Percentiles rank a stretch among this genome's conserved stretches.
Conservation (phyloP, 2,888 invertebrate species). For the Mimas tiliae region DNA sequence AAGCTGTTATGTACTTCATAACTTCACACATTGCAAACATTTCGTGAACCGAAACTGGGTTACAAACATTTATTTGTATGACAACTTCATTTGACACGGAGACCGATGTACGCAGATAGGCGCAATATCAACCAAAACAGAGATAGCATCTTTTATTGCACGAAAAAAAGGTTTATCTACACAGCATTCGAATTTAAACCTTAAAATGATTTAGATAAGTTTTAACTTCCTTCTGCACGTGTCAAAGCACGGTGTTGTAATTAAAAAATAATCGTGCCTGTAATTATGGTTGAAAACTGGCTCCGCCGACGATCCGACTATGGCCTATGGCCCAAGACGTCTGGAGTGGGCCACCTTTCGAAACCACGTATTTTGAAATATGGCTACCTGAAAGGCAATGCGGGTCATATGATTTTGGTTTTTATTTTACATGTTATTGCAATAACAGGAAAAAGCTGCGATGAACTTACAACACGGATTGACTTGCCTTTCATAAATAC, state of each 20-base stretch:
- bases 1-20: neutral
- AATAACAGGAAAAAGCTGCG: too few species aligned
- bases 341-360: conserved; percentile 9
- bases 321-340: conserved; percentile 16
- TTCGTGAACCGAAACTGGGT: neutral
- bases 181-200: neutral
- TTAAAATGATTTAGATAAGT: neutral
- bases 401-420: conserved; percentile 5
- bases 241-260: neutral
- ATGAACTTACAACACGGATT: too few species aligned
- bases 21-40: neutral
- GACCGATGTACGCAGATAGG: conserved; percentile 8
- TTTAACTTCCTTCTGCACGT: neutral
- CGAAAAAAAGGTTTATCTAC: neutral
- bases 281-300: conserved; percentile 42
- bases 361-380: conserved; percentile 9
- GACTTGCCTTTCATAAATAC: too few species aligned
- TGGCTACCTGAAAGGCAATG: conserved; percentile 4
- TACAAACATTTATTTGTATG: neutral
- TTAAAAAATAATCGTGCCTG: conserved; percentile 43
- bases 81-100: conserved; percentile 1
- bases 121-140: neutral
- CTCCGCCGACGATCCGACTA: conserved; percentile 43
- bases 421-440: neutral
- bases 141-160: conserved; percentile 12